Conservation (phyloP, 1,140 invertebrate genomes). For the Orchesella cincta region DNA sequence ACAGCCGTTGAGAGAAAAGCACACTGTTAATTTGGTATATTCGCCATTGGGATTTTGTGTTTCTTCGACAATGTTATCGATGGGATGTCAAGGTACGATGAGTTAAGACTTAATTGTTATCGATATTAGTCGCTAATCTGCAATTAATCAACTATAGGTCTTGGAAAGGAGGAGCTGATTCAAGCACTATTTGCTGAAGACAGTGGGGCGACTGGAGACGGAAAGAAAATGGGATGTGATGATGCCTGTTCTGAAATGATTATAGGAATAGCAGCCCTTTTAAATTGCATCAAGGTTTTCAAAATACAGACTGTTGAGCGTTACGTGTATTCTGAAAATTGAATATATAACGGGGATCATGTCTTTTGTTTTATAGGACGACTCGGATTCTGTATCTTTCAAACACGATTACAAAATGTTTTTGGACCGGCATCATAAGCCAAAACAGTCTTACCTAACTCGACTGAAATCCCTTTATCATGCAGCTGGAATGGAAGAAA, state of each 20-base stretch:
- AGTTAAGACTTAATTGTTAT: background rate
- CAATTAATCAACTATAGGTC: no score
- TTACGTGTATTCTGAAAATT: no score
- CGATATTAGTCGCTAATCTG: no score
- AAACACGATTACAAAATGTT: background rate
- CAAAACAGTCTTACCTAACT: background rate
- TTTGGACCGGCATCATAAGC: background rate
- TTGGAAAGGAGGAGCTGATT: no score
- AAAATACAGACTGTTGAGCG: background rate
- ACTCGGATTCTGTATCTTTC: background rate
- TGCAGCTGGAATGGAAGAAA: background rate
- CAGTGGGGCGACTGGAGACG: no score
- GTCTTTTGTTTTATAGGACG: background rate
- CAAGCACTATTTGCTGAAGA: no score
- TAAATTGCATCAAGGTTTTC: background rate
- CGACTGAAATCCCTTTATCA: background rate
- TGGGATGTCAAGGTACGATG: background rate
- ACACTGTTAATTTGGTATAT: conserved; percentile 9
- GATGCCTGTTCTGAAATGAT: background rate
- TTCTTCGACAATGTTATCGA: background rate
- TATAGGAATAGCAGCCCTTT: background rate
- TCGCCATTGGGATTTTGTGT: background rate
- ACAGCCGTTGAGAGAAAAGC: conserved; percentile 1
- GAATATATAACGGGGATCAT: no score
- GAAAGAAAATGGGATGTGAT: background rate